phyloP scores from a whole-genome alignment of 2,113 vertebrate species.

The Plectropomus leopardus region DNA sequence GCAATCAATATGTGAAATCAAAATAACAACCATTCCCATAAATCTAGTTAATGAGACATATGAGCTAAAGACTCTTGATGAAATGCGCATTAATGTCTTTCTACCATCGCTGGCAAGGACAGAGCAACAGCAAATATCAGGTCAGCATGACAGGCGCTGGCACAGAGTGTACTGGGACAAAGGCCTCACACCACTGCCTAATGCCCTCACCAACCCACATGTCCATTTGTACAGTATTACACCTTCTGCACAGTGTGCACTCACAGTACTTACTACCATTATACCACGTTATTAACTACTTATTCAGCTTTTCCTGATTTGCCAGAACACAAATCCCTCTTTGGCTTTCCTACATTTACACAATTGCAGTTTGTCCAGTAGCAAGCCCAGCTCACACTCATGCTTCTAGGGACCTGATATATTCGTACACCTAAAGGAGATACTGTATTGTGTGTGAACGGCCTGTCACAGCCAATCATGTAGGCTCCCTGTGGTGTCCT shows the following conservation, averaged over 20 bases:
- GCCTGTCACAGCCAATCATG: slow-evolving; percentile 49
- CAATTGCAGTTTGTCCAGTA: neutral
- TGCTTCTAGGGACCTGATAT: slow-evolving; percentile 8
- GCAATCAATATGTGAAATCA: neutral
- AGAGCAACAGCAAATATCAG: slow-evolving; percentile 35
- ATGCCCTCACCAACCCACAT: slow-evolving; percentile 16
- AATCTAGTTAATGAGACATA: neutral
- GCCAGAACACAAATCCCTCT: slow-evolving; percentile 26
- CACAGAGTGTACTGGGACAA: slow-evolving; percentile 73
- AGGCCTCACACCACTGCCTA: slow-evolving; percentile 58
- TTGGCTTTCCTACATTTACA: slow-evolving; percentile 21
- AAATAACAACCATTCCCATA: neutral
- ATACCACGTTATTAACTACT: slow-evolving; percentile 3
- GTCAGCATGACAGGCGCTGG: slow-evolving; percentile 59
- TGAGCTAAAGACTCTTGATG: neutral
- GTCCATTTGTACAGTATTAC: slow-evolving; percentile 20
- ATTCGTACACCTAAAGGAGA: slow-evolving; percentile 17
- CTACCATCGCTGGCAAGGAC: slow-evolving; percentile 2
- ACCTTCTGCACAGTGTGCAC: neutral
- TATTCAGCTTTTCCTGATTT: slow-evolving; percentile 9
- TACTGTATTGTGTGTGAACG: neutral
- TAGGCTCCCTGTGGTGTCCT: neutral
- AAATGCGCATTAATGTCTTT: slow-evolving; percentile 19
- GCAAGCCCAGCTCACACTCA: neutral
- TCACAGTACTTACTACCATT: neutral